Percentiles rank a stretch among this genome's conserved stretches.
phyloP scores from a whole-genome alignment of 2,888 invertebrate genomes.

The Schizaphis graminum region DNA sequence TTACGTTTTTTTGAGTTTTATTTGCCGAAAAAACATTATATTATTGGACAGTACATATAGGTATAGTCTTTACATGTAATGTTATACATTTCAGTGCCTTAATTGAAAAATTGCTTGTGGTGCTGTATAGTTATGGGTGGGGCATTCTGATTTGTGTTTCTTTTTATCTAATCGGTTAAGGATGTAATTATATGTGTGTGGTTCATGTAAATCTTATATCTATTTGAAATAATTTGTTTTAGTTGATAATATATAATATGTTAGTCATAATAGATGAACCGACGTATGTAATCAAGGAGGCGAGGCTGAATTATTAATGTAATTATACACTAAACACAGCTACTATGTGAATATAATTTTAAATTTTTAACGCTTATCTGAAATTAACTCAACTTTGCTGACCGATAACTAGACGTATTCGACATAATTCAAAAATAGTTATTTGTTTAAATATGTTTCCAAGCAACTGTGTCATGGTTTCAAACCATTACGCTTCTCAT shows the following conservation, averaged over 20 bases:
- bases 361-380: neutral
- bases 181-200: neutral
- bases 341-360: neutral
- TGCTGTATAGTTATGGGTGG: neutral
- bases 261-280: neutral
- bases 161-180: neutral
- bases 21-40: neutral
- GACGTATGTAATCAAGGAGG: neutral
- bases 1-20: neutral
- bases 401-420: neutral
- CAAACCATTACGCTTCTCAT: neutral
- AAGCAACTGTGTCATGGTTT: neutral
- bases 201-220: neutral
- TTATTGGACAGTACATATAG: neutral
- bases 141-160: neutral
- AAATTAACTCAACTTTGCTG: neutral
- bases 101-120: neutral
- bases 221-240: neutral
- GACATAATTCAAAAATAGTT: neutral
- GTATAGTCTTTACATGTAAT: neutral
- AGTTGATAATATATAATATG: neutral
- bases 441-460: neutral
- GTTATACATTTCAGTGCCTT: neutral
- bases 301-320: neutral
- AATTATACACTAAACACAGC: neutral